Evolutionary conservation across 53 echinoderm and acorn worm species (phyloP), one percentile per base, ranked within the genome.

Genomic region (Antedon mediterranea): DNA sequence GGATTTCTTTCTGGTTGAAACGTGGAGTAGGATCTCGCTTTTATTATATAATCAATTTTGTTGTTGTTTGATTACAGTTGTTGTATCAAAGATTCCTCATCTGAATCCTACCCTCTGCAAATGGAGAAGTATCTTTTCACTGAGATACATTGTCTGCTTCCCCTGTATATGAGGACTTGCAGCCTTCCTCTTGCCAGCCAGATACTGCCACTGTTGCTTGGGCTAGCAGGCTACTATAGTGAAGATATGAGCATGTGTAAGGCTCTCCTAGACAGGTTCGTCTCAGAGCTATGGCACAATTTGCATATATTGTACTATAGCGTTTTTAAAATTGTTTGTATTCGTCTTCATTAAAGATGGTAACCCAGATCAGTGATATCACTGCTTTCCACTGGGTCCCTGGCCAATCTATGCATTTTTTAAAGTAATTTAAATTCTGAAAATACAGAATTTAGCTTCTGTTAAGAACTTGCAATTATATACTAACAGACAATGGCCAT

Each of bases 181-280:
- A 43, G 76, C 27, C 76, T 89, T 14, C 44, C 73, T 6, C 34
- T 43, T 27, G 87, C 82, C 0, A 83, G 77, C 71, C 71, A 73
- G 43, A 43, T 86, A 43, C 77, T 95, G 33, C 91, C 89, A 30
- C 75, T 86, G 26, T 41, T 92, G 42, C 79, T 95, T 4, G 82
- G 89, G 75, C 76, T 78, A 72, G 73, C 91, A 1, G 71, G 76
- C 43, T 83, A 85, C 31, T 91, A 85, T 71, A 78, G 75, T 78
- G 81, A 89, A 30, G 91, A 91, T 77, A 79, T 83, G 71, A 84
- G 83, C 72, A 84, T 95, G 43, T 71, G 79, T 23, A 95, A 83
- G 71, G 77, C 82, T 34, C 74, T 89, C 29, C 73, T 95, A 32
- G 95, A 92, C 71, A 88, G 91, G 95, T 95, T 81, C 84, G 94